Evolutionary conservation across 2,888 invertebrate genomes (phyloP).

Genomic region (Lepetodrilus schrolli): DNA sequence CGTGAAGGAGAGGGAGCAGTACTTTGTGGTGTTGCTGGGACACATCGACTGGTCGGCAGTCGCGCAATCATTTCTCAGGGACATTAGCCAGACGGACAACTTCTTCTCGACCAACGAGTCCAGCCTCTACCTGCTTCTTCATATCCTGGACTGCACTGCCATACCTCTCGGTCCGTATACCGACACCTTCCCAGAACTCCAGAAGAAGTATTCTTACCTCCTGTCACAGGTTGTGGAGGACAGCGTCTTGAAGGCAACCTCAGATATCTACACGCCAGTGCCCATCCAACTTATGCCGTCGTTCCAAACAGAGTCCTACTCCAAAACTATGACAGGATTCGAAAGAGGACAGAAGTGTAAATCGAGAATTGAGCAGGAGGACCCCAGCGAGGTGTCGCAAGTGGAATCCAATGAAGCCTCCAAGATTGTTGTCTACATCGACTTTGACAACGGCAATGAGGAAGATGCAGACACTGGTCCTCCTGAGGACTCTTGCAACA

Average conservation of each 20-base stretch:
- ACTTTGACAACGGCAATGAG: conserved; percentile 1
- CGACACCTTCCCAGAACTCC: conserved; percentile 53
- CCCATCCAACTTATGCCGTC: not conserved
- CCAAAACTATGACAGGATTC: not conserved
- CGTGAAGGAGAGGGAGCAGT: conserved; percentile 77
- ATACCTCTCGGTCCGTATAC: conserved; percentile 66
- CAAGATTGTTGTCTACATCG: not conserved
- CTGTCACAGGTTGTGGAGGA: conserved; percentile 55
- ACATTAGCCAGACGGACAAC: conserved; percentile 79
- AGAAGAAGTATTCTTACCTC: conserved; percentile 56
- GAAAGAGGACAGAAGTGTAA: not conserved
- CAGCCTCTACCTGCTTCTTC: conserved; percentile 79
- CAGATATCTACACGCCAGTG: conserved; percentile 46
- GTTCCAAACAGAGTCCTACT: not conserved
- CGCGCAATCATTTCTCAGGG: conserved; percentile 70
- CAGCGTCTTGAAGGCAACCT: conserved; percentile 47
- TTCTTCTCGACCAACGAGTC: conserved; percentile 79
- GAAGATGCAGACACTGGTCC: conserved; percentile 8
- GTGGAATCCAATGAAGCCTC: not conserved
- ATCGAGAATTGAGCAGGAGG: not conserved
- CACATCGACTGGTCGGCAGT: conserved; percentile 68
- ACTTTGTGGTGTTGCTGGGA: conserved; percentile 78
- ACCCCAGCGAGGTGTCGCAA: not conserved
- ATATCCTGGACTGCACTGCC: conserved; percentile 77
- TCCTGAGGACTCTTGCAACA: no score